Evolutionary conservation across 2,113 vertebrate species (phyloP).

Genomic region (Coracopsis vasa): DNA sequence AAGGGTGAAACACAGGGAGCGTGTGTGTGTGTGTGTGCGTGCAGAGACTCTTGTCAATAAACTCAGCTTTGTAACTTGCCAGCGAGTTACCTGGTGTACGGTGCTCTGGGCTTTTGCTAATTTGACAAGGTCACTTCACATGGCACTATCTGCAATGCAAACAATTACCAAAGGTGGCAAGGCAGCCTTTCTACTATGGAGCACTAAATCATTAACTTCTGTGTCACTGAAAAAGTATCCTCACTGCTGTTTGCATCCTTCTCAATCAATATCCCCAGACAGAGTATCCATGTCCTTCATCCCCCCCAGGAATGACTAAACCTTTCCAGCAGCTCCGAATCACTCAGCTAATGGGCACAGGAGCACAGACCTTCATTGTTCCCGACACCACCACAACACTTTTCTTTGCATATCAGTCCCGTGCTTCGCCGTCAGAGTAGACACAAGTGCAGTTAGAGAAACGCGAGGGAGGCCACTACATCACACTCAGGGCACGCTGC

Average conservation of each 20-base stretch:
- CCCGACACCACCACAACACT: slow-evolving; percentile 43
- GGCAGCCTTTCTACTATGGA: slow-evolving; percentile 55
- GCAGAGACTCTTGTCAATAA: not conserved
- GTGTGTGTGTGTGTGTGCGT: too few species aligned
- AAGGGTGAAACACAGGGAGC: not conserved
- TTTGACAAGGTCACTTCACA: slow-evolving; percentile 65
- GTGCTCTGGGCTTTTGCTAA: slow-evolving; percentile 47
- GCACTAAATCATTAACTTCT: slow-evolving; percentile 81
- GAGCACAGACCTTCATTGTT: slow-evolving; percentile 49
- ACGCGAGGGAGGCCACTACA: not conserved
- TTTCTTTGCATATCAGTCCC: slow-evolving; percentile 4
- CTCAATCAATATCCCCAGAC: slow-evolving; percentile 78
- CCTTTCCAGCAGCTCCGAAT: slow-evolving; percentile 35
- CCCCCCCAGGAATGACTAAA: slow-evolving; percentile 71
- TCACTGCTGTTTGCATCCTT: slow-evolving; percentile 76
- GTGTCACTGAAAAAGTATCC: slow-evolving; percentile 72
- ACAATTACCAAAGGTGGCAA: slow-evolving; percentile 65
- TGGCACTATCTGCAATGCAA: slow-evolving; percentile 42
- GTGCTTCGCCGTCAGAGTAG: not conserved
- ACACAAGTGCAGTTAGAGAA: not conserved
- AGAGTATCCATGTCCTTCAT: slow-evolving; percentile 72
- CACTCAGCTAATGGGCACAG: slow-evolving; percentile 41
- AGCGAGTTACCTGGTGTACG: not conserved
- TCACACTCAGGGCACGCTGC: not conserved
- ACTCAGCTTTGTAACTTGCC: not conserved